phyloP scores from a whole-genome alignment of 2,113 vertebrate genomes.

The Nycticryphes semicollaris region DNA sequence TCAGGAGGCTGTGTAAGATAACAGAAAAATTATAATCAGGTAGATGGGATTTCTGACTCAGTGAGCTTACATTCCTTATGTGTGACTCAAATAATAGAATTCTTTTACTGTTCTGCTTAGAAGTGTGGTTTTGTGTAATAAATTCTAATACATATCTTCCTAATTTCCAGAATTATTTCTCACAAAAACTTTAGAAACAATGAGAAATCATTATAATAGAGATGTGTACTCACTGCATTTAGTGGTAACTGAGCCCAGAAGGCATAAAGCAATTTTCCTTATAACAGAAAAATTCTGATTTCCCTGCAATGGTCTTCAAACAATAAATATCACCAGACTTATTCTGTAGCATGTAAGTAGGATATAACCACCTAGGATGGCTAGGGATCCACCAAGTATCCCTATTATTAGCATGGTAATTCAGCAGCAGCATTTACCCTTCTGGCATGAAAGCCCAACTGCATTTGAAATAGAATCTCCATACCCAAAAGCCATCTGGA shows the following conservation, averaged over 20 bases:
- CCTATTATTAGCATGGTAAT: neutral
- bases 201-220: neutral
- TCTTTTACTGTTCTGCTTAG: neutral
- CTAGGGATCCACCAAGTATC: neutral
- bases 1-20: neutral
- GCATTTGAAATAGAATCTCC: neutral
- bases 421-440: neutral
- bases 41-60: neutral
- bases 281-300: neutral
- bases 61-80: neutral
- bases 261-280: neutral
- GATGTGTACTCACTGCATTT: neutral
- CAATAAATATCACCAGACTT: neutral
- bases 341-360: neutral
- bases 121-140: neutral
- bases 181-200: neutral
- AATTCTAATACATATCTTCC: neutral
- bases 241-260: neutral
- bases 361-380: neutral
- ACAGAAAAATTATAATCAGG: neutral
- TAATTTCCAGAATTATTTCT: neutral
- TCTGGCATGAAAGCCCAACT: neutral
- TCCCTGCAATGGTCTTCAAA: neutral
- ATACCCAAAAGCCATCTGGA: neutral
- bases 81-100: neutral